A percentile compares a stretch with the other conserved stretches of the same genome.
Evolutionary conservation across 2,888 invertebrate genomes (phyloP).

Genomic region (Panzeria rudis): DNA sequence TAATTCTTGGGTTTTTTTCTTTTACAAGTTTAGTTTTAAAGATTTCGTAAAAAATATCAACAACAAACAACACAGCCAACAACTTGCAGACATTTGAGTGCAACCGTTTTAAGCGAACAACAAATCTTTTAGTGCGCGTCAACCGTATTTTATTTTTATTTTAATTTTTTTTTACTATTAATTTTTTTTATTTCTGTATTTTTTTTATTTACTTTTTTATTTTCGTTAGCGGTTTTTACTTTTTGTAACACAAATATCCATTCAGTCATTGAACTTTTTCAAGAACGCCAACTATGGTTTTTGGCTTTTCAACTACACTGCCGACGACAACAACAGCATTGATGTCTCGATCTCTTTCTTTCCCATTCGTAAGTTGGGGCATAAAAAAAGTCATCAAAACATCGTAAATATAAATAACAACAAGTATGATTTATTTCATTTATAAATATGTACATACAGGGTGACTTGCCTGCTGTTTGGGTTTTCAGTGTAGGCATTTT

Average conservation of each 20-base stretch:
- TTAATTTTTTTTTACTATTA: slow-evolving; percentile 24
- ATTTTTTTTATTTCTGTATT: slow-evolving; percentile 22
- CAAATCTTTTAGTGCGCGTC: slow-evolving; percentile 46
- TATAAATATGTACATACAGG: neutral
- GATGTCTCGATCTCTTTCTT: neutral
- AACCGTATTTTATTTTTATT: too few species aligned
- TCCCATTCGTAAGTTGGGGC: neutral
- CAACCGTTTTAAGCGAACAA: slow-evolving; percentile 3
- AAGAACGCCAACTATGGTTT: slow-evolving; percentile 66
- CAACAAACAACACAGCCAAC: slow-evolving; percentile 3
- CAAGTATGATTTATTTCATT: neutral
- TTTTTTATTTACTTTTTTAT: slow-evolving; percentile 26
- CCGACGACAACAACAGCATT: neutral
- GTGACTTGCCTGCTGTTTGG: neutral
- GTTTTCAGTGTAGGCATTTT: neutral
- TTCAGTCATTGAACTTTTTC: slow-evolving; percentile 72
- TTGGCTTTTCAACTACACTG: slow-evolving; percentile 9
- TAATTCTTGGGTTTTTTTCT: slow-evolving; percentile 19
- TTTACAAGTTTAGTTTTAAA: slow-evolving; percentile 13
- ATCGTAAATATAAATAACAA: neutral
- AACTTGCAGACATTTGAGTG: slow-evolving; percentile 29
- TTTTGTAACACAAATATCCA: slow-evolving; percentile 65
- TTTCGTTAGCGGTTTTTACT: slow-evolving; percentile 68
- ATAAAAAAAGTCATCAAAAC: neutral
- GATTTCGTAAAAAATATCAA: slow-evolving; percentile 54